These are phyloP conservation scores for Phyto melanocephala DNA, from an alignment of 2,888 invertebrate genomes.

Conservation along the genomic window DNA sequence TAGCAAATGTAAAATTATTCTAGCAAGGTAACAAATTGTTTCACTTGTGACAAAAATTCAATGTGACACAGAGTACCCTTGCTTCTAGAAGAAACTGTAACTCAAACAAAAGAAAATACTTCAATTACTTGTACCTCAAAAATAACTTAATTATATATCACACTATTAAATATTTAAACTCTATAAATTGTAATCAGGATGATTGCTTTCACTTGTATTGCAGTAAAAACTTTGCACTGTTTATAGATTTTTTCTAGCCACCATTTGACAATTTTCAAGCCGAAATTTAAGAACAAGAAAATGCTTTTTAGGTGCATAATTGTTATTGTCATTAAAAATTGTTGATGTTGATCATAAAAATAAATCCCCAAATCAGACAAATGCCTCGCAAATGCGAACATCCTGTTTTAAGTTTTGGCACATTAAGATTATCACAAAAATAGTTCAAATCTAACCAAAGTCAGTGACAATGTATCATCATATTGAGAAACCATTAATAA, in stretches of 20 bases:
- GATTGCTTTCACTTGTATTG: constrained; percentile 38
- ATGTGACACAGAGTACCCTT: constrained; percentile 67
- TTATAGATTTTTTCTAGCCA: constrained; percentile 63
- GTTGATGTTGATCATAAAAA: neutral
- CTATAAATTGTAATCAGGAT: constrained; percentile 56
- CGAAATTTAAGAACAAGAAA: constrained; percentile 57
- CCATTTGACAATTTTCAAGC: constrained; percentile 69
- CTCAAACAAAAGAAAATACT: constrained; percentile 60
- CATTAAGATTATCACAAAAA: constrained; percentile 71
- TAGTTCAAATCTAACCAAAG: constrained; percentile 72
- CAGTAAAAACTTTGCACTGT: constrained; percentile 61
- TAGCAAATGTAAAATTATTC: constrained; percentile 43
- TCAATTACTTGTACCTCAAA: no score
- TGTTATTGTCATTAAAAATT: neutral
- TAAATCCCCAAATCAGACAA: constrained; percentile 72
- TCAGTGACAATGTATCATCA: constrained; percentile 76
- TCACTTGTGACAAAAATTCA: constrained; percentile 53
- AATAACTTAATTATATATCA: no score
- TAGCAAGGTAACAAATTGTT: constrained; percentile 68
- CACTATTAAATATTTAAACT: no score
- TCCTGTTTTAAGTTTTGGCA: constrained; percentile 68
- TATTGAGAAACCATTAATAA: constrained; percentile 30
- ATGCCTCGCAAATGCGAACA: constrained; percentile 78
- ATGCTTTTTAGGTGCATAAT: constrained; percentile 45
- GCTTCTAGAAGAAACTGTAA: constrained; percentile 15